phyloP scores from a whole-genome alignment of 2,888 invertebrate species.

The Metellina segmentata region DNA sequence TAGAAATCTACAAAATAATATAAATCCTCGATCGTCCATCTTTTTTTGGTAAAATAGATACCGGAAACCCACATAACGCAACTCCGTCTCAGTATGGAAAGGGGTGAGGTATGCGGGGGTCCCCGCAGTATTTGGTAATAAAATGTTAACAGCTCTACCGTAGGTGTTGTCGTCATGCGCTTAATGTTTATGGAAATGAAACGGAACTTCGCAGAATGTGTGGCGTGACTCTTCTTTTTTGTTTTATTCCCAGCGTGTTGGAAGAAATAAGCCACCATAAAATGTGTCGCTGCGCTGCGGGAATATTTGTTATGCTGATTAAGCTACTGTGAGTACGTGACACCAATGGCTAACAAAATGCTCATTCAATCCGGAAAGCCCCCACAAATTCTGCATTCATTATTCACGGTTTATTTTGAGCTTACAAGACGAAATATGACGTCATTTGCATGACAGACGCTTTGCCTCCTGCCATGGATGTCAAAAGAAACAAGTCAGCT shows the following conservation, averaged over 20 bases:
- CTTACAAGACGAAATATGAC: conserved; percentile 72
- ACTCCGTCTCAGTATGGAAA: conserved; percentile 8
- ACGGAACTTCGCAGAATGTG: conserved; percentile 68
- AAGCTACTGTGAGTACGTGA: conserved; percentile 75
- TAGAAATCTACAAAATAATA: conserved; percentile 9
- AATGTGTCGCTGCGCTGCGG: conserved; percentile 59
- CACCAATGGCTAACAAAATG: conserved; percentile 70
- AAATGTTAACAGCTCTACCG: conserved; percentile 67
- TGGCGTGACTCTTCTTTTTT: conserved; percentile 64
- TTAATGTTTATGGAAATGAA: conserved; percentile 75
- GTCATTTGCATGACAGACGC: conserved; percentile 59
- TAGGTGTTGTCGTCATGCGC: conserved; percentile 71
- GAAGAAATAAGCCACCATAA: conserved; percentile 66
- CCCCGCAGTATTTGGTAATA: conserved; percentile 31
- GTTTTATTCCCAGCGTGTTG: conserved; percentile 34
- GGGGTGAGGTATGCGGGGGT: no score
- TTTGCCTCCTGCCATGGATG: background rate
- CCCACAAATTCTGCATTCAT: conserved; percentile 73
- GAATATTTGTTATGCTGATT: conserved; percentile 76
- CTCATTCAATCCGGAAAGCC: conserved; percentile 71
- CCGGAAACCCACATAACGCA: conserved; percentile 35
- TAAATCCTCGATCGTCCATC: conserved; percentile 7
- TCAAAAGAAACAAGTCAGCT: no score
- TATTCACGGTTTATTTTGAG: conserved; percentile 70
- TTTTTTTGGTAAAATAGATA: conserved; percentile 20